Evolutionary conservation across 1,140 invertebrate genomes (phyloP).

Genomic region (Bicyclus anynana): DNA sequence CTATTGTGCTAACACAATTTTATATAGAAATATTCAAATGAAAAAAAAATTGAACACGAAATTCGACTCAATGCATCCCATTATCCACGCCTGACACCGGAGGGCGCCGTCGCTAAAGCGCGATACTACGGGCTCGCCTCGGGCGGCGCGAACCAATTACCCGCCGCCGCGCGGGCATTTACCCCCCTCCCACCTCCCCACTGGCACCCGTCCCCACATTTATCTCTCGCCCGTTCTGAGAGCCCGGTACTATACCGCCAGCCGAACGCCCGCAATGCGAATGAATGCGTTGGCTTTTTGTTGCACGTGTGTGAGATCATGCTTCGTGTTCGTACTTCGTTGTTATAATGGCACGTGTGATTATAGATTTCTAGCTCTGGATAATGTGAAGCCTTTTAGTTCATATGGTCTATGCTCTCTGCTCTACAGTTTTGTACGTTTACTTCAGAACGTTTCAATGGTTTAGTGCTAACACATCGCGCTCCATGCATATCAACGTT

Average conservation of each 20-base stretch:
- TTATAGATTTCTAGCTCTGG: not conserved
- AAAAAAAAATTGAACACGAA: slow-evolving; percentile 2
- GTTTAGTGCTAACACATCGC: not conserved
- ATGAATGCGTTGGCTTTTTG: slow-evolving; percentile 47
- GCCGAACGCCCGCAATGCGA: slow-evolving; percentile 66
- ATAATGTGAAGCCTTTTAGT: not conserved
- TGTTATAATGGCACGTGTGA: not conserved
- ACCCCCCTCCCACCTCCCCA: slow-evolving; percentile 38
- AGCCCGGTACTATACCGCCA: slow-evolving; percentile 56
- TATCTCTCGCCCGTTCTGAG: slow-evolving; percentile 55
- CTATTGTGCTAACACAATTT: not conserved
- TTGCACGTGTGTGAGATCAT: slow-evolving; percentile 24
- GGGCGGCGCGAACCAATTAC: slow-evolving; percentile 76
- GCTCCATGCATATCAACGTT: not conserved
- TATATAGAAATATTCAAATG: not conserved
- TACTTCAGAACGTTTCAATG: not conserved
- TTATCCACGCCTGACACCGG: slow-evolving; percentile 56
- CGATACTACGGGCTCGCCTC: slow-evolving; percentile 77
- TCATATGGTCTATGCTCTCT: not conserved
- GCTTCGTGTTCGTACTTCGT: not conserved
- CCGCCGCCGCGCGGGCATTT: slow-evolving; percentile 67
- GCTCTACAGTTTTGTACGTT: not conserved
- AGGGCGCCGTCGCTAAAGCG: slow-evolving; percentile 79
- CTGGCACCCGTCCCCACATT: slow-evolving; percentile 23
- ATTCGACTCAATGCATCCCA: slow-evolving; percentile 35